Evolutionary conservation across 2,113 vertebrate species (phyloP).

Genomic region (Entelurus aequoreus): DNA sequence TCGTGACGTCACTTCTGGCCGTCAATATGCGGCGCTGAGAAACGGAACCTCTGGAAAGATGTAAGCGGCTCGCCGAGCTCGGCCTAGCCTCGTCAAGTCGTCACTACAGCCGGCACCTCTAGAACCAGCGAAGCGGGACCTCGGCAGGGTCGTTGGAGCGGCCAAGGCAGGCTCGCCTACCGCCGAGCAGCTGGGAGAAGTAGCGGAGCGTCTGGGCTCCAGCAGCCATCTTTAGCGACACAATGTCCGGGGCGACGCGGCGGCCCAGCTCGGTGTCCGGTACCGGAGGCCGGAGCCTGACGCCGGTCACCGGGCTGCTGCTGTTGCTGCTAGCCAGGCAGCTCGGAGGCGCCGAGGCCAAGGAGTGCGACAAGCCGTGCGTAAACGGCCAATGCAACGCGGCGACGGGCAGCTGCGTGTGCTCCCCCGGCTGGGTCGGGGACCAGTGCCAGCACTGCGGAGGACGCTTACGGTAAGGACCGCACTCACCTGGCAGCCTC

Average conservation of each 20-base stretch:
- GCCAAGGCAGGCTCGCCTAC: background rate
- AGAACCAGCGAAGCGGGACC: background rate
- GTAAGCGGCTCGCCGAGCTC: conserved; percentile 31
- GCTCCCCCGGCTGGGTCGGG: conserved; percentile 88
- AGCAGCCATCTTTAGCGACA: conserved; percentile 68
- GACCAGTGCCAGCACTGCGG: conserved; percentile 98
- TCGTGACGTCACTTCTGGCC: conserved; percentile 69
- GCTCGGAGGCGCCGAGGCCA: conserved; percentile 70
- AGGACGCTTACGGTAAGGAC: conserved; percentile 87
- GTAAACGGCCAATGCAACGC: conserved; percentile 85
- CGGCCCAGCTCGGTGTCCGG: conserved; percentile 60
- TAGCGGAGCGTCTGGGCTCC: conserved; percentile 28
- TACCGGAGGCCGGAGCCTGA: conserved; percentile 44
- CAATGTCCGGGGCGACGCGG: conserved; percentile 67
- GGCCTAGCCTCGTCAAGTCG: conserved; percentile 9
- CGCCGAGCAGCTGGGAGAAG: conserved; percentile 7
- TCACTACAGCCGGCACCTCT: conserved; percentile 2
- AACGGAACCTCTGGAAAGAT: conserved; percentile 58
- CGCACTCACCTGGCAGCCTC: background rate
- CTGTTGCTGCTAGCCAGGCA: conserved; percentile 58
- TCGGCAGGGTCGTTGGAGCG: background rate
- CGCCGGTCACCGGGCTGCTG: conserved; percentile 39
- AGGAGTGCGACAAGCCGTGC: conserved; percentile 90
- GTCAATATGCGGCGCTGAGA: conserved; percentile 68
- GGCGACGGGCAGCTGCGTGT: conserved; percentile 80